Percentiles rank a stretch among this genome's conserved stretches.
Evolutionary conservation across 2,113 vertebrate genomes (phyloP).

Genomic region (Erpornis zantholeuca): DNA sequence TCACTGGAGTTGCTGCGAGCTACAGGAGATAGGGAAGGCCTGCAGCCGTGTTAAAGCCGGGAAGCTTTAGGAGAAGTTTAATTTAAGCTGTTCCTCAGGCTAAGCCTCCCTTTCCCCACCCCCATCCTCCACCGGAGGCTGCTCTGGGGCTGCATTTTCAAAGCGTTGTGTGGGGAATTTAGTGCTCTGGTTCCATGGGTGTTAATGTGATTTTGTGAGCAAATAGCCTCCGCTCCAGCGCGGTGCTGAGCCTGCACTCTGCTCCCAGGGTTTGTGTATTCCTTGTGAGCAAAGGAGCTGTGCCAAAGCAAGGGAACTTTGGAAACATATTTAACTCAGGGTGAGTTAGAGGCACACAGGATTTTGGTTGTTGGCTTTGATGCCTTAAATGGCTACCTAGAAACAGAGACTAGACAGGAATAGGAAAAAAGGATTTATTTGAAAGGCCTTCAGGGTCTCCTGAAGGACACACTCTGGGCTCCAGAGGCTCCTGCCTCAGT

Average conservation of each 20-base stretch:
- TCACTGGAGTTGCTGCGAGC: not conserved
- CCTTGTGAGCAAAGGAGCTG: not conserved
- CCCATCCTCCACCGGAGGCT: not conserved
- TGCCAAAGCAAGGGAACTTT: not conserved
- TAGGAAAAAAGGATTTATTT: no score
- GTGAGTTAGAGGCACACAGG: not conserved
- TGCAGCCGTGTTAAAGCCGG: not conserved
- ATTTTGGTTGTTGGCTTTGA: not conserved
- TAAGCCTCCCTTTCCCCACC: constrained; percentile 33
- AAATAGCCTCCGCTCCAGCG: not conserved
- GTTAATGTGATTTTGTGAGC: constrained; percentile 49
- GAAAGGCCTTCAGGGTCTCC: no score
- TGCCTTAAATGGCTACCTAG: no score
- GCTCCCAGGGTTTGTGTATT: not conserved
- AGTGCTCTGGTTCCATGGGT: not conserved
- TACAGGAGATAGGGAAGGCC: not conserved
- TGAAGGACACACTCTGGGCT: no score
- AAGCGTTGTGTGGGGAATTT: constrained; percentile 8
- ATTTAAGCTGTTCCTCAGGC: constrained; percentile 41
- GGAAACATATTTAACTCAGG: not conserved
- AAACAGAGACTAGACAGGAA: no score
- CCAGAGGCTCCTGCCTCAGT: no score
- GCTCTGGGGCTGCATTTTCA: constrained; percentile 38
- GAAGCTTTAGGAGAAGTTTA: constrained; percentile 23
- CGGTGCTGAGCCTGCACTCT: not conserved